Percentiles rank a stretch among this genome's conserved stretches.
Conservation (phyloP, 2,888 invertebrate species). For the Rhingia campestris region DNA sequence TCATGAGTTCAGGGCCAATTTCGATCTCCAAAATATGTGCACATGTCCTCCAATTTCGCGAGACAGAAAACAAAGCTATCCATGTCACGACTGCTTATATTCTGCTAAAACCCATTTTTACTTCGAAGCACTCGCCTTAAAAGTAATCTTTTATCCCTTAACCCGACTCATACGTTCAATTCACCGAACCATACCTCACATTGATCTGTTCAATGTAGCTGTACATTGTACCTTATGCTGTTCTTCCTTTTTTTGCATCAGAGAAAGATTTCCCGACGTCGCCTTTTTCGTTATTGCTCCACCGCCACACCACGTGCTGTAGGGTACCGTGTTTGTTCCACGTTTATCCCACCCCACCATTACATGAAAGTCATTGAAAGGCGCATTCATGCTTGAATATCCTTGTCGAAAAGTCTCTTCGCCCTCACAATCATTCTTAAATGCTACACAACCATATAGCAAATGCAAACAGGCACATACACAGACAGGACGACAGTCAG, state of each 20-base stretch:
- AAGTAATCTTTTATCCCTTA: slow-evolving; percentile 31
- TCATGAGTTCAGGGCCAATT: slow-evolving; percentile 55
- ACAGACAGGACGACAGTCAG: too few species aligned
- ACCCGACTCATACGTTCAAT: slow-evolving; percentile 24
- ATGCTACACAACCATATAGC: slow-evolving; percentile 10
- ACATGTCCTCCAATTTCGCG: background rate
- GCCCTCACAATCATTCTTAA: background rate
- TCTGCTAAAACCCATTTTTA: background rate
- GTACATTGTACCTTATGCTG: slow-evolving; percentile 8
- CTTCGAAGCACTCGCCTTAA: slow-evolving; percentile 21
- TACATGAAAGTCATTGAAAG: slow-evolving; percentile 36
- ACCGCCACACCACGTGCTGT: background rate
- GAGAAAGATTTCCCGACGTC: slow-evolving; percentile 10
- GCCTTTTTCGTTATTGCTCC: background rate
- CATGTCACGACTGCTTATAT: background rate
- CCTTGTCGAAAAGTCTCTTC: slow-evolving; percentile 60
- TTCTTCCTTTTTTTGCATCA: slow-evolving; percentile 12
- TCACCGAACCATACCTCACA: slow-evolving; percentile 52
- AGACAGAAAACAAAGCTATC: slow-evolving; percentile 17
- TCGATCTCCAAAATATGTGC: slow-evolving; percentile 10
- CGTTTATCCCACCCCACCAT: background rate
- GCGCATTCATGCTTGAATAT: slow-evolving; percentile 63
- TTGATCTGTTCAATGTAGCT: slow-evolving; percentile 48
- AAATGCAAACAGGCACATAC: slow-evolving; percentile 43
- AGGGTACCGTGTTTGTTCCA: background rate